A percentile compares a stretch with the other conserved stretches of the same genome.
These are phyloP conservation scores for Esox masquinongy DNA, from an alignment of 2,797 vertebrate genomes.

Conservation along the genomic window DNA sequence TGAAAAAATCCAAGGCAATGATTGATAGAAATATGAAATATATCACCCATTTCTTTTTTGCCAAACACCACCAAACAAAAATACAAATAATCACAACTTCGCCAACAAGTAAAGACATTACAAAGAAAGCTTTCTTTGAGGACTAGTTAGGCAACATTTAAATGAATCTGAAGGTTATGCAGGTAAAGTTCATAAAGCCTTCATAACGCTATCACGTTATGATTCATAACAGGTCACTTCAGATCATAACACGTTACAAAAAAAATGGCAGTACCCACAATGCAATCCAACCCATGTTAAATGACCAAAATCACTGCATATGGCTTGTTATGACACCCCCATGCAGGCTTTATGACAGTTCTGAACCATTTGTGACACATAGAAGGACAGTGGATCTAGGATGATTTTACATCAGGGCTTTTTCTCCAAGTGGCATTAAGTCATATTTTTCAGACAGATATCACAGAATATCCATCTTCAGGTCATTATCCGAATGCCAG, in stretches of 20 bases:
- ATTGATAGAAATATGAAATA: constrained; percentile 52
- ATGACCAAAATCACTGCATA: not conserved
- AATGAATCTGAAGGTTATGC: constrained; percentile 58
- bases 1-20: constrained; percentile 62
- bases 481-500: constrained; percentile 62
- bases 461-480: constrained; percentile 38
- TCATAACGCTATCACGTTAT: constrained; percentile 52
- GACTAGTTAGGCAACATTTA: constrained; percentile 75
- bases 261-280: not conserved
- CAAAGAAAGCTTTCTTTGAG: constrained; percentile 71
- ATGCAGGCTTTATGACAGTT: constrained; percentile 63
- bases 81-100: constrained; percentile 46
- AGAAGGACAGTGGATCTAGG: constrained; percentile 51
- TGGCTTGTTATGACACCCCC: not conserved
- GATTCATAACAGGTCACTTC: not conserved
- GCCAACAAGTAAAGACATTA: constrained; percentile 57
- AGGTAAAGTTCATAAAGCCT: constrained; percentile 64
- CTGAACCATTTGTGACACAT: constrained; percentile 34
- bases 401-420: constrained; percentile 61
- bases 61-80: constrained; percentile 64
- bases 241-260: not conserved
- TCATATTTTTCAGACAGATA: constrained; percentile 60
- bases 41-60: constrained; percentile 57
- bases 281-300: not conserved
- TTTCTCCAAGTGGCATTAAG: constrained; percentile 60